Percentiles rank a stretch among this genome's conserved stretches.
phyloP scores from a whole-genome alignment of 2,113 vertebrate genomes.

The Saccopteryx leptura region DNA sequence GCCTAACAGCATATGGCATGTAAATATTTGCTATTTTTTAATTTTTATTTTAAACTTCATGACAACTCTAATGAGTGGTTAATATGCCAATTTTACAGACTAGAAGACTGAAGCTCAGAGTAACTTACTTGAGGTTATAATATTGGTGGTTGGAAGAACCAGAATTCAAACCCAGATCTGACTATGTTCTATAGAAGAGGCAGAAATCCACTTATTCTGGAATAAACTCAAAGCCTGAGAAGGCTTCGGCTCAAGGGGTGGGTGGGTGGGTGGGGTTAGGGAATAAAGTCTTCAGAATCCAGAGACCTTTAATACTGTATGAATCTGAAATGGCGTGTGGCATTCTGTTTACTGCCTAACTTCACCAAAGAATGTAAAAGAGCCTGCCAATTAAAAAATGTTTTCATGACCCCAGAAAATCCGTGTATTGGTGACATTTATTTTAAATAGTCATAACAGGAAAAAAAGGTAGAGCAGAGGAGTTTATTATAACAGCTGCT shows the following conservation, averaged over 20 bases:
- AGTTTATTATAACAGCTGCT: constrained; percentile 87
- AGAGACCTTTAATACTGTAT: neutral
- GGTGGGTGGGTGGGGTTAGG: no score
- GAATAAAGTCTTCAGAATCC: neutral
- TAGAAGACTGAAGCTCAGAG: neutral
- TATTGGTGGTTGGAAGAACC: neutral
- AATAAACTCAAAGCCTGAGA: neutral
- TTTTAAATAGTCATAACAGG: constrained; percentile 83
- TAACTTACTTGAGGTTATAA: neutral
- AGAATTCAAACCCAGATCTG: neutral
- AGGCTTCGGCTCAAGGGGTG: neutral
- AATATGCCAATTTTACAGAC: neutral
- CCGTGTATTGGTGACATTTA: constrained; percentile 78
- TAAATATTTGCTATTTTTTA: neutral
- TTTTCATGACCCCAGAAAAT: constrained; percentile 84
- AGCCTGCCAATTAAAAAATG: constrained; percentile 78
- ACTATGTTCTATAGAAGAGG: neutral
- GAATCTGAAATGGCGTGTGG: constrained; percentile 62
- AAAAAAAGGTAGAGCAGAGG: constrained; percentile 71
- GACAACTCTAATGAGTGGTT: neutral
- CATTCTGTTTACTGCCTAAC: constrained; percentile 80
- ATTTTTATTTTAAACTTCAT: constrained; percentile 30
- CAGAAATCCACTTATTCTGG: constrained; percentile 1
- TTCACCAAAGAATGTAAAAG: constrained; percentile 70
- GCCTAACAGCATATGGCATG: neutral